Conservation (phyloP, 1,140 invertebrate species). For the Drosophila nigromelanica region DNA sequence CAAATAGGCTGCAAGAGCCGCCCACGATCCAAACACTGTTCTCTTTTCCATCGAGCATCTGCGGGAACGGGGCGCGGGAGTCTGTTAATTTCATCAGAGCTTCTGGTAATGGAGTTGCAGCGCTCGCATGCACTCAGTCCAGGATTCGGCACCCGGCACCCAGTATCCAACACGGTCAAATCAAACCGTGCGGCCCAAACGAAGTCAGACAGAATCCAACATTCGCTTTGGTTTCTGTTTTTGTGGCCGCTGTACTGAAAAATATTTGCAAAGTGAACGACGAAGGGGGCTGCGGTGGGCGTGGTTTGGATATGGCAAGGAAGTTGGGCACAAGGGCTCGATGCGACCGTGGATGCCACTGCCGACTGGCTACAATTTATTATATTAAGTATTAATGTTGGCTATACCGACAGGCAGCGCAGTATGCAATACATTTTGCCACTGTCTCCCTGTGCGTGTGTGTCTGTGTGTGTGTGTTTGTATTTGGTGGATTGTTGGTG, state of each 20-base stretch:
- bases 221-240: constrained; percentile 39
- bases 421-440: constrained; percentile 35
- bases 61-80: constrained; percentile 11
- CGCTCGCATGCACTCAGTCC: background rate
- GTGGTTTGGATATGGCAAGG: constrained; percentile 1
- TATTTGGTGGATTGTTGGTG: constrained; percentile 37
- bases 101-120: constrained; percentile 75
- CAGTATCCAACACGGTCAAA: constrained; percentile 3
- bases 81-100: constrained; percentile 80
- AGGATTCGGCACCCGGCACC: constrained; percentile 1
- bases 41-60: background rate
- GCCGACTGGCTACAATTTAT: constrained; percentile 81
- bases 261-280: constrained; percentile 51
- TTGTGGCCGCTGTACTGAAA: constrained; percentile 47
- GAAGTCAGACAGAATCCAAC: constrained; percentile 34
- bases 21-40: constrained; percentile 13
- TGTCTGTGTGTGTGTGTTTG: constrained; percentile 15
- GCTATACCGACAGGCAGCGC: constrained; percentile 29
- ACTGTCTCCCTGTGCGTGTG: constrained; percentile 1
- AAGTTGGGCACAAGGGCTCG: constrained; percentile 17
- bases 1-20: constrained; percentile 49
- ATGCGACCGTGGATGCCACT: constrained; percentile 55
- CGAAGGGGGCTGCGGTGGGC: background rate
- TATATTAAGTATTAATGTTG: constrained; percentile 81
- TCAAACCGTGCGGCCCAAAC: constrained; percentile 22